Conservation (phyloP, 2,113 vertebrate species). For the Rhea americana region DNA sequence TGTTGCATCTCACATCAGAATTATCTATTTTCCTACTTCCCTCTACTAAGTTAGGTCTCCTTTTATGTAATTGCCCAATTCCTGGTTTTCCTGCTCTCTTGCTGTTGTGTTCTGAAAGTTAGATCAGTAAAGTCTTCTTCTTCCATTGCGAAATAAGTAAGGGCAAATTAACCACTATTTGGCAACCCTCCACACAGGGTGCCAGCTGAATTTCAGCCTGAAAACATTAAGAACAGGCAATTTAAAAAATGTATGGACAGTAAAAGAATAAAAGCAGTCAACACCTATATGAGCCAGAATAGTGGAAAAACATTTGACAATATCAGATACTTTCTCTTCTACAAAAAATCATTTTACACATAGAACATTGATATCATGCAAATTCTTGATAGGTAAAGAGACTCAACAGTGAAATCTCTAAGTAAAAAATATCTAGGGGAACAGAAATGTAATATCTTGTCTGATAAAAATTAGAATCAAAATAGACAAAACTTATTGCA, state of each 20-base stretch:
- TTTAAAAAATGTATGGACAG: constrained; percentile 55
- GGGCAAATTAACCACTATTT: constrained; percentile 38
- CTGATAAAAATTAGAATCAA: neutral
- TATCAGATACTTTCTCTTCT: neutral
- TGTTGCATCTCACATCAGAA: neutral
- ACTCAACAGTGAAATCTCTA: neutral
- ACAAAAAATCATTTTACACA: neutral
- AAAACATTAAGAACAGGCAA: constrained; percentile 39
- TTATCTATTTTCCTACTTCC: neutral
- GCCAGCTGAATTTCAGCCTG: constrained; percentile 52
- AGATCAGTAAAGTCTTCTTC: neutral
- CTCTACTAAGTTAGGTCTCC: neutral
- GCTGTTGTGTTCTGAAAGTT: neutral
- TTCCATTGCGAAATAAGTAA: constrained; percentile 53
- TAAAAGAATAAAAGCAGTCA: constrained; percentile 25
- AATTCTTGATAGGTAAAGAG: neutral
- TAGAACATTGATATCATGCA: neutral
- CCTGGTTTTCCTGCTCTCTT: constrained; percentile 7
- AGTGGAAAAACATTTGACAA: neutral
- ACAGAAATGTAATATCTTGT: neutral
- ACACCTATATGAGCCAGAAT: neutral
- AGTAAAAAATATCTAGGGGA: neutral
- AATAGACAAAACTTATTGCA: neutral
- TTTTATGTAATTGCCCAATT: neutral
- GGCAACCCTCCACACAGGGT: constrained; percentile 8